Conservation (phyloP, 2,888 invertebrate species). For the Lomographa bimaculata region DNA sequence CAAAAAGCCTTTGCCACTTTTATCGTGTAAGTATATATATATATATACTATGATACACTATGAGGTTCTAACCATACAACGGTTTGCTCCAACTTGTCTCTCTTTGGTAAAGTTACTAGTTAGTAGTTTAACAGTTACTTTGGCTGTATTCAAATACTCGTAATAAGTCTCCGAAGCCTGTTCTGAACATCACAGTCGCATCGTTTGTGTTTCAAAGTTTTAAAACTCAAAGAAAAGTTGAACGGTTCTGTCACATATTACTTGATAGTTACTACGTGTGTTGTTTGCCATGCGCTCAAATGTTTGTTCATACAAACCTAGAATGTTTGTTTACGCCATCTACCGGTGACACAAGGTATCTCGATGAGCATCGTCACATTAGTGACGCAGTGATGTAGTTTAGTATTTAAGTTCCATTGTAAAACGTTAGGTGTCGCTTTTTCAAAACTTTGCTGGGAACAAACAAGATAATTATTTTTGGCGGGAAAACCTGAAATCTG, state of each 20-base stretch:
- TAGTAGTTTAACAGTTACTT: constrained; percentile 2
- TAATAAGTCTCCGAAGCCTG: constrained; percentile 17
- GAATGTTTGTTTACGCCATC: constrained; percentile 18
- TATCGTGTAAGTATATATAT: not conserved
- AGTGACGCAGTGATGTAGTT: too few species aligned
- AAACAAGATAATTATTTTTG: too few species aligned
- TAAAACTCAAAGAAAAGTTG: constrained; percentile 1
- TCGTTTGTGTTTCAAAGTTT: constrained; percentile 1
- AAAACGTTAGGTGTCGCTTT: too few species aligned
- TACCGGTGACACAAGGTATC: too few species aligned
- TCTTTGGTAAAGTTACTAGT: not conserved
- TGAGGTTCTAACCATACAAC: not conserved
- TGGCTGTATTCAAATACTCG: constrained; percentile 22
- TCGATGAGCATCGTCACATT: too few species aligned
- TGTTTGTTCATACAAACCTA: too few species aligned
- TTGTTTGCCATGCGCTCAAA: too few species aligned
- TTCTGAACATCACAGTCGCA: constrained; percentile 11
- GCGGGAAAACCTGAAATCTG: too few species aligned
- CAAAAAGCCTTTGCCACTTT: constrained; percentile 7
- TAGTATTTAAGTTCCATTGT: too few species aligned
- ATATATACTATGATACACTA: not conserved
- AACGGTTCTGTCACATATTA: too few species aligned
- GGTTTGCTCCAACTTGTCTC: not conserved
- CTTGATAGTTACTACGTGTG: too few species aligned
- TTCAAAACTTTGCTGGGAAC: too few species aligned